phyloP scores from a whole-genome alignment of 2,113 vertebrate species.

The Nestor notabilis region DNA sequence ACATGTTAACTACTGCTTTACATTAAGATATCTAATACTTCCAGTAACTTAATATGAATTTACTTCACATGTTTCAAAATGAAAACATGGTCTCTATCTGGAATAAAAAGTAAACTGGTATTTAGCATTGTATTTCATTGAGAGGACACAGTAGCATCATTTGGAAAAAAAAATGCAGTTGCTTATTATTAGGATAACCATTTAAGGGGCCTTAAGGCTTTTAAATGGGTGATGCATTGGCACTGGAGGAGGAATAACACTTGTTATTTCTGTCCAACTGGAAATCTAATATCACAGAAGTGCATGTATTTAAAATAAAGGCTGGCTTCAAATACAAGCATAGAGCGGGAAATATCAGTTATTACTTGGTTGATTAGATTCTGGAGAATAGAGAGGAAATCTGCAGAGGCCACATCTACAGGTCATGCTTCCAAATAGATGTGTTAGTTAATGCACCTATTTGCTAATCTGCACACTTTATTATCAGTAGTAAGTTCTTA shows the following conservation, averaged over 20 bases:
- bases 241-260: not conserved
- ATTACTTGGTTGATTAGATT: not conserved
- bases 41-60: not conserved
- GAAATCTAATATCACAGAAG: not conserved
- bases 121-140: not conserved
- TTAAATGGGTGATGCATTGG: not conserved
- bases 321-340: not conserved
- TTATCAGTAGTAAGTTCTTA: not conserved
- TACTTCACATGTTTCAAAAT: not conserved
- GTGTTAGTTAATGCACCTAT: not conserved
- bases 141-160: not conserved
- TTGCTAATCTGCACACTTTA: not conserved
- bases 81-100: not conserved
- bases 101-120: not conserved
- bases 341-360: not conserved
- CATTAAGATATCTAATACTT: not conserved
- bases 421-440: not conserved
- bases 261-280: not conserved
- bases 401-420: not conserved
- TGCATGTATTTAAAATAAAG: not conserved
- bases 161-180: not conserved
- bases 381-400: not conserved
- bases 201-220: not conserved
- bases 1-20: not conserved
- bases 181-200: not conserved